Evolutionary conservation across 2,797 vertebrate species (phyloP).

Genomic region (Poeciliopsis infans): DNA sequence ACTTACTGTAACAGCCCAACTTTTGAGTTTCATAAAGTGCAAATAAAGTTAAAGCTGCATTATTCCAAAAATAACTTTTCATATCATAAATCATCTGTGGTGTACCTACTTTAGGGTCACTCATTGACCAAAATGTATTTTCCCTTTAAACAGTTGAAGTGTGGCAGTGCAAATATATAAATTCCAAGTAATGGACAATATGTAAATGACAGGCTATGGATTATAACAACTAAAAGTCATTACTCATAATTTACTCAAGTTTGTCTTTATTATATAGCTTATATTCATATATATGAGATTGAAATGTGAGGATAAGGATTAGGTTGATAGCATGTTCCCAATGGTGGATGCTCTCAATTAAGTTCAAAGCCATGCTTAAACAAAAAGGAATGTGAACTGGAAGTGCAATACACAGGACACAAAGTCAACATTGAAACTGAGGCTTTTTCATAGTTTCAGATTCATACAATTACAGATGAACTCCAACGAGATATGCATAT

Average conservation of each 20-base stretch:
- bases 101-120: constrained; percentile 18
- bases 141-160: not conserved
- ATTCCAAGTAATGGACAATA: constrained; percentile 9
- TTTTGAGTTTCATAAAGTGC: constrained; percentile 70
- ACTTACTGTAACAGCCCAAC: constrained; percentile 30
- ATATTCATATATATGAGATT: not conserved
- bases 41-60: constrained; percentile 46
- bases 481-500: constrained; percentile 22
- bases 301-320: not conserved
- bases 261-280: not conserved
- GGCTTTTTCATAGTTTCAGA: constrained; percentile 28
- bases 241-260: not conserved
- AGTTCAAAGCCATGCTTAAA: constrained; percentile 42
- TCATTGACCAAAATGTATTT: not conserved
- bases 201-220: constrained; percentile 14
- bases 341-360: constrained; percentile 22
- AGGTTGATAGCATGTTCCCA: not conserved
- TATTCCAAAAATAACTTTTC: constrained; percentile 39
- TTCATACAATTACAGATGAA: constrained; percentile 31
- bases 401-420: constrained; percentile 13
- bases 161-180: not conserved
- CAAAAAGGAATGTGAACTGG: constrained; percentile 5
- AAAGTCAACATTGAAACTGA: constrained; percentile 28
- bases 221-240: not conserved
- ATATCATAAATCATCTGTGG: not conserved